phyloP scores from a whole-genome alignment of 2,888 invertebrate genomes.

The Phyllotreta cruciferae region DNA sequence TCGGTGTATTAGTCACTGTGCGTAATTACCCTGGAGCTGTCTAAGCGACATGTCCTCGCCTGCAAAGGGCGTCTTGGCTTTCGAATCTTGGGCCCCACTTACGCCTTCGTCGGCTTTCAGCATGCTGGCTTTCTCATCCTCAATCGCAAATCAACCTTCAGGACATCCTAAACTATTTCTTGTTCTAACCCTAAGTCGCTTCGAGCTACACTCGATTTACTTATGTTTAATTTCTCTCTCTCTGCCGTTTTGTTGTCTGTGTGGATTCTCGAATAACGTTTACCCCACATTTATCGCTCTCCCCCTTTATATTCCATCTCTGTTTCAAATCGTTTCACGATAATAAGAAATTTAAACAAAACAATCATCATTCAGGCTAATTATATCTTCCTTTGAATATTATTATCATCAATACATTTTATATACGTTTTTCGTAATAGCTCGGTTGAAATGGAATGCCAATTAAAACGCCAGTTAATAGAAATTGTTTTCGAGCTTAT shows the following conservation, averaged over 20 bases:
- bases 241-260: conserved; percentile 39
- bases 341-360: background rate
- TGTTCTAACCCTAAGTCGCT: conserved; percentile 49
- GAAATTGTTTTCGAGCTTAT: conserved; percentile 31
- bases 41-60: conserved; percentile 60
- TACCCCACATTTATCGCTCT: conserved; percentile 27
- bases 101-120: conserved; percentile 43
- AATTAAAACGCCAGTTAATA: conserved; percentile 26
- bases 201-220: conserved; percentile 48
- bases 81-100: background rate
- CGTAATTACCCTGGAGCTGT: conserved; percentile 60
- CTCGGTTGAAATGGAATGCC: conserved; percentile 22
- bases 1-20: conserved; percentile 58
- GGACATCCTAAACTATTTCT: conserved; percentile 56
- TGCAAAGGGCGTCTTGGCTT: conserved; percentile 54
- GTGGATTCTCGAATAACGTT: conserved; percentile 36
- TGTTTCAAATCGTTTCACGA: conserved; percentile 10
- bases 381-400: background rate
- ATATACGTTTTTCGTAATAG: conserved; percentile 5
- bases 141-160: conserved; percentile 51
- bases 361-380: background rate
- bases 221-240: conserved; percentile 40
- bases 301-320: conserved; percentile 5
- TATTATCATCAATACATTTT: background rate
- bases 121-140: conserved; percentile 38